Conservation (phyloP, 1,140 invertebrate species). For the Bombus pascuorum region DNA sequence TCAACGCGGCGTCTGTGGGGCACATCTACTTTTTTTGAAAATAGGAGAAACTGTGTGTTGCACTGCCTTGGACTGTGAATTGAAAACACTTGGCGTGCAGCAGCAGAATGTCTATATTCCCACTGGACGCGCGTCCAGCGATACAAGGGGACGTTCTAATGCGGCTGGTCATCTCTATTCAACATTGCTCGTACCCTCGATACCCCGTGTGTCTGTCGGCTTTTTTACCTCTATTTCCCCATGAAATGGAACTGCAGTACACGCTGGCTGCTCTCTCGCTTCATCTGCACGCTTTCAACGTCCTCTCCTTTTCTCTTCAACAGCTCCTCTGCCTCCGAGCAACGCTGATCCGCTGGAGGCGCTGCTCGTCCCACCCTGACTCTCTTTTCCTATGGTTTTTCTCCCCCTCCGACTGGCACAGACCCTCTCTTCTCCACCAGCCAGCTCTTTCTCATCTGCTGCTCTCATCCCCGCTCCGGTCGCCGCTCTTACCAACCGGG, state of each 20-base stretch:
- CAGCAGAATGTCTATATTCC: constrained; percentile 13
- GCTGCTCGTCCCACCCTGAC: constrained; percentile 34
- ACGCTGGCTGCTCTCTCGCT: constrained; percentile 31
- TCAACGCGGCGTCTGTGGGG: too few relatives aligned
- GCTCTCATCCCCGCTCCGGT: constrained; percentile 60
- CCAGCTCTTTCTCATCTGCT: constrained; percentile 58
- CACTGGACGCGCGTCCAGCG: constrained; percentile 20
- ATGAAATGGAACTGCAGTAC: constrained; percentile 73
- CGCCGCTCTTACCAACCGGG: constrained; percentile 63
- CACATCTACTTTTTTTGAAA: too few relatives aligned
- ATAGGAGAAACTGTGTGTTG: background rate
- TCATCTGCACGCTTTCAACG: background rate
- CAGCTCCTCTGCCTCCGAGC: constrained; percentile 11
- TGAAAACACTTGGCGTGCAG: background rate
- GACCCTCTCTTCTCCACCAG: constrained; percentile 43
- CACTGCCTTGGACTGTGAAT: background rate
- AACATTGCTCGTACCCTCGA: constrained; percentile 57
- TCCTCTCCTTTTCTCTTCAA: constrained; percentile 35
- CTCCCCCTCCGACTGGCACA: constrained; percentile 45
- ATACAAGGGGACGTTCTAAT: constrained; percentile 54
- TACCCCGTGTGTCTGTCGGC: constrained; percentile 48
- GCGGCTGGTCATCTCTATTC: constrained; percentile 69
- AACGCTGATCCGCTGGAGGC: constrained; percentile 45
- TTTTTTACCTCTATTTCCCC: constrained; percentile 65
- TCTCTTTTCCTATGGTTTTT: constrained; percentile 66